A percentile compares a stretch with the other conserved stretches of the same genome.
phyloP scores from a whole-genome alignment of 1,140 invertebrate species.

The Samia ricini region DNA sequence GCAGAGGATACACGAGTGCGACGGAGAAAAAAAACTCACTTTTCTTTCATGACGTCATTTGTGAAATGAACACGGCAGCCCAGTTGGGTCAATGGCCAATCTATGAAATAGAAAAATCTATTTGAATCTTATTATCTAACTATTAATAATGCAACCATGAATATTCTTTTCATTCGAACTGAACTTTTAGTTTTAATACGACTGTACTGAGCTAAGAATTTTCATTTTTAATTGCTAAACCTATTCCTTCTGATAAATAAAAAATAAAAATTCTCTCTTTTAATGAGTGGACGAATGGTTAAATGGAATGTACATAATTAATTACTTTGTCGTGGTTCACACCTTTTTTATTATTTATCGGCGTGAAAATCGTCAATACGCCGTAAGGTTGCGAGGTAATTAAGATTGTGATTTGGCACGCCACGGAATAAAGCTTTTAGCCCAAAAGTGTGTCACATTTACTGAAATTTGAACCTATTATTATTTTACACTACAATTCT shows the following conservation, averaged over 20 bases:
- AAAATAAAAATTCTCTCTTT: too few relatives aligned
- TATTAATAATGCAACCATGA: neutral
- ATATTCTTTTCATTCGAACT: neutral
- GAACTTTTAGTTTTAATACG: too few relatives aligned
- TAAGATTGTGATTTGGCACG: neutral
- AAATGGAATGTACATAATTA: neutral
- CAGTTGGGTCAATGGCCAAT: conserved; percentile 76
- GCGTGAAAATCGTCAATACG: neutral
- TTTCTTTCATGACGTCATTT: conserved; percentile 74
- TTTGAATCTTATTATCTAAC: conserved; percentile 45
- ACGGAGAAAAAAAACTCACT: conserved; percentile 61
- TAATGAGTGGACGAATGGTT: too few relatives aligned
- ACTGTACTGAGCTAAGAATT: too few relatives aligned
- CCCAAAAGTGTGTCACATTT: neutral
- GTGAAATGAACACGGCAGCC: conserved; percentile 75
- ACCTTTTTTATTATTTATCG: neutral
- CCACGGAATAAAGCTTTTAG: neutral
- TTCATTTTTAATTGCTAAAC: too few relatives aligned
- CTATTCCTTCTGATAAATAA: too few relatives aligned
- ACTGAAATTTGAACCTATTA: neutral
- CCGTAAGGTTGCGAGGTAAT: neutral
- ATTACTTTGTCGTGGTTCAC: neutral
- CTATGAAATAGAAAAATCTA: conserved; percentile 72
- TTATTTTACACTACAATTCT: neutral
- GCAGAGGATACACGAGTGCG: conserved; percentile 33